A percentile compares a stretch with the other conserved stretches of the same genome.
Evolutionary conservation across 2,888 invertebrate species (phyloP).

Genomic region (Ornithoptera alexandrae): DNA sequence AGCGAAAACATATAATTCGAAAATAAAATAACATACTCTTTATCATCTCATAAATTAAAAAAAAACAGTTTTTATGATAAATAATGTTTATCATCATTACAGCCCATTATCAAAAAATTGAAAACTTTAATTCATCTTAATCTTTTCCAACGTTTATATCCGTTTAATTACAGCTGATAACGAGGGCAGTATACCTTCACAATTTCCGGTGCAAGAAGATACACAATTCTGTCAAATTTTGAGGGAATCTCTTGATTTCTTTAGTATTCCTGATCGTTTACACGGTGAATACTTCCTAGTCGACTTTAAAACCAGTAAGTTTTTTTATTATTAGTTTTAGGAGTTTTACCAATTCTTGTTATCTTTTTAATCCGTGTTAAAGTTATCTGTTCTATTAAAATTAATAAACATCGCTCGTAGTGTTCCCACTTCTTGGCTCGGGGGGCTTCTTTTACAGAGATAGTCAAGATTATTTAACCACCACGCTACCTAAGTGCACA

Average conservation of each 20-base stretch:
- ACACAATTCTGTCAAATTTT: constrained; percentile 97
- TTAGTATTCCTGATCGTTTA: constrained; percentile 94
- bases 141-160: background rate
- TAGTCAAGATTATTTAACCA: too few relatives aligned
- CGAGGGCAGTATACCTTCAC: constrained; percentile 97
- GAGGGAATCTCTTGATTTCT: constrained; percentile 97
- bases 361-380: too few relatives aligned
- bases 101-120: too few relatives aligned
- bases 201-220: constrained; percentile 98
- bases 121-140: too few relatives aligned
- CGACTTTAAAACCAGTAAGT: constrained; percentile 98
- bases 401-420: too few relatives aligned
- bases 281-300: constrained; percentile 96
- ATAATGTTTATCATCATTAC: too few relatives aligned
- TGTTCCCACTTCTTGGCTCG: too few relatives aligned
- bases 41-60: background rate
- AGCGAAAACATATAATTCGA: constrained; percentile 31
- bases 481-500: too few relatives aligned
- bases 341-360: background rate
- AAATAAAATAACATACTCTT: background rate
- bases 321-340: background rate
- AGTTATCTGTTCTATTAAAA: too few relatives aligned
- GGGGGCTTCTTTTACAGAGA: too few relatives aligned
- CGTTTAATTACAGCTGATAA: constrained; percentile 82
- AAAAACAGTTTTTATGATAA: too few relatives aligned